phyloP scores from a whole-genome alignment of 2,888 invertebrate genomes.

The Mantis religiosa region DNA sequence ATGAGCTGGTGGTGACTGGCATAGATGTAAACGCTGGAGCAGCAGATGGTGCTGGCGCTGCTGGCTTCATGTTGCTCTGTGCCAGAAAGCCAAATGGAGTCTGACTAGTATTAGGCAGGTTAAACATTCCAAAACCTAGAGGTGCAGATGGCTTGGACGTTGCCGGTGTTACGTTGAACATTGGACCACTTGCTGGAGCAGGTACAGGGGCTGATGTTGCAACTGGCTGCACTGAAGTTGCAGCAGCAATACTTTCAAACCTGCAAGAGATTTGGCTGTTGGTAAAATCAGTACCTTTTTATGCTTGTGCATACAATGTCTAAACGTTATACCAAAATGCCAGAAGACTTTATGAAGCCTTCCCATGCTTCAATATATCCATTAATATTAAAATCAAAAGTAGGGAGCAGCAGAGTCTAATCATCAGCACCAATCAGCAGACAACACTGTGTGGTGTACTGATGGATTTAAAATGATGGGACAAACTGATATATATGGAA shows the following conservation, averaged over 20 bases:
- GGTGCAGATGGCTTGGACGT: not conserved
- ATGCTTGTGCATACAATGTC: too few relatives aligned
- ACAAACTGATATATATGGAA: too few relatives aligned
- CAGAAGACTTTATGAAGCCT: too few relatives aligned
- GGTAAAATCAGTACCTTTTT: too few relatives aligned
- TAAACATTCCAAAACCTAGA: not conserved
- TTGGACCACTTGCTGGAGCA: not conserved
- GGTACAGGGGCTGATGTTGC: not conserved
- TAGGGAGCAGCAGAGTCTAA: too few relatives aligned
- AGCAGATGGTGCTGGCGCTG: not conserved
- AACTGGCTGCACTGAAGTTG: not conserved
- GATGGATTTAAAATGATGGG: too few relatives aligned
- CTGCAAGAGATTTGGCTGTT: not conserved
- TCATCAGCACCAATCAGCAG: too few relatives aligned
- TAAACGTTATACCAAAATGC: too few relatives aligned
- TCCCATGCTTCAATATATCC: too few relatives aligned
- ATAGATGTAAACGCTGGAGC: not conserved
- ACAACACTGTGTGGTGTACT: too few relatives aligned
- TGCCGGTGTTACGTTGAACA: not conserved
- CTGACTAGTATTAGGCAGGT: not conserved
- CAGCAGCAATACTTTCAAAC: not conserved
- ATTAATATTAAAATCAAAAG: too few relatives aligned
- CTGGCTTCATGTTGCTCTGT: not conserved
- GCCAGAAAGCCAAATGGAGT: not conserved
- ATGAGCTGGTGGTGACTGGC: not conserved